Percentiles rank a stretch among this genome's conserved stretches.
Conservation (phyloP, 2,797 vertebrate genomes). For the Rhinogobio ventralis region DNA sequence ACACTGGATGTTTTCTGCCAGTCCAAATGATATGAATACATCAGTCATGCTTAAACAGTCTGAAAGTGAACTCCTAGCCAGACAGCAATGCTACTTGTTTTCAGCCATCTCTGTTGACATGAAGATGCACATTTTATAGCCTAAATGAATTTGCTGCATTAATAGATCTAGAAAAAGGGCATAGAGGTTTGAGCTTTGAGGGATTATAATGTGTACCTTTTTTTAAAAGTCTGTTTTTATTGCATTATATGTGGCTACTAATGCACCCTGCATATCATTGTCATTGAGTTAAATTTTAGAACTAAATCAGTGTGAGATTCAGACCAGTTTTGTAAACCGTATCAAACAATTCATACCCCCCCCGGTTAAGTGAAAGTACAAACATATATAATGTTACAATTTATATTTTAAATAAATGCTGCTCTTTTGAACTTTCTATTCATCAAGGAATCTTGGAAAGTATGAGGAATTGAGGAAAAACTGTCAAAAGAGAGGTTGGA, state of each 20-base stretch:
- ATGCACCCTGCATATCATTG: background rate
- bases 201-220: background rate
- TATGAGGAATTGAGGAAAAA: background rate
- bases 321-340: background rate
- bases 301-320: background rate
- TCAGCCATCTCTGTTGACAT: conserved; percentile 22
- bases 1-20: conserved; percentile 53
- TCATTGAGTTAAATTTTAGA: background rate
- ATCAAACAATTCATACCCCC: background rate
- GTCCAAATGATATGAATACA: conserved; percentile 60
- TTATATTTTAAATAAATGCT: background rate
- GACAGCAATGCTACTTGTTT: conserved; percentile 44
- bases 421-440: no score
- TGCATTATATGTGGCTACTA: background rate
- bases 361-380: background rate
- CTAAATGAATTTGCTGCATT: conserved; percentile 5
- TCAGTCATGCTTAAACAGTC: conserved; percentile 58
- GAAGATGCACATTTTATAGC: conserved; percentile 23
- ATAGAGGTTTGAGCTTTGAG: background rate
- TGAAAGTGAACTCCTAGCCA: conserved; percentile 51
- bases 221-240: background rate
- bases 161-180: background rate
- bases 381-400: background rate
- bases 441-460: background rate
- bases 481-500: background rate